Conservation (phyloP, 2,113 vertebrate species). For the Megaleporinus macrocephalus region DNA sequence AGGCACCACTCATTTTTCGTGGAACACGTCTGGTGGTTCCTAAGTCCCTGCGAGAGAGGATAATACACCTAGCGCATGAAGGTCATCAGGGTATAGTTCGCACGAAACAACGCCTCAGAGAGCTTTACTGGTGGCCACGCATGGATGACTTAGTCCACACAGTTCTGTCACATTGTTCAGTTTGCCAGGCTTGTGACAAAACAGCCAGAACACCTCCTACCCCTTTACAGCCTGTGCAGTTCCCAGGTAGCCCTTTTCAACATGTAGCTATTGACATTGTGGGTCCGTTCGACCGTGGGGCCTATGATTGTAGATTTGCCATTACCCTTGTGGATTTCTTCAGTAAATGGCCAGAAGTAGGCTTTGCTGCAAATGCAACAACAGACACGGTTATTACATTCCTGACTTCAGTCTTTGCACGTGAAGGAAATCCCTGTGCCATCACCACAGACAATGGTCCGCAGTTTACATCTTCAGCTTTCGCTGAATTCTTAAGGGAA, state of each 20-base stretch:
- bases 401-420: slow-evolving; percentile 13
- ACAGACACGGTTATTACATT: slow-evolving; percentile 18
- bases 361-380: slow-evolving; percentile 23
- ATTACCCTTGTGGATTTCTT: slow-evolving; percentile 26
- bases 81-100: too few species aligned
- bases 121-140: too few species aligned
- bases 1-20: too few species aligned
- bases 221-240: slow-evolving; percentile 31
- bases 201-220: background rate
- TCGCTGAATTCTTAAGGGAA: background rate
- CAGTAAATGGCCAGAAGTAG: slow-evolving; percentile 37
- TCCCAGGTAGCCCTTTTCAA: slow-evolving; percentile 1
- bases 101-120: too few species aligned
- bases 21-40: too few species aligned
- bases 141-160: too few species aligned
- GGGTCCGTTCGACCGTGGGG: slow-evolving; percentile 13
- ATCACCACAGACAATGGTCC: slow-evolving; percentile 34
- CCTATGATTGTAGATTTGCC: slow-evolving; percentile 19
- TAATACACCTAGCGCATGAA: too few species aligned
- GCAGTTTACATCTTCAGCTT: slow-evolving; percentile 29
- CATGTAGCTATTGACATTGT: slow-evolving; percentile 32
- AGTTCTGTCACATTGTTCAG: too few species aligned
- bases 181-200: background rate
- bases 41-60: too few species aligned
- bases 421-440: slow-evolving; percentile 19